Base-by-base conservation (phyloP, 2,797 vertebrate species). In the Urophycis tenuis region DNA sequence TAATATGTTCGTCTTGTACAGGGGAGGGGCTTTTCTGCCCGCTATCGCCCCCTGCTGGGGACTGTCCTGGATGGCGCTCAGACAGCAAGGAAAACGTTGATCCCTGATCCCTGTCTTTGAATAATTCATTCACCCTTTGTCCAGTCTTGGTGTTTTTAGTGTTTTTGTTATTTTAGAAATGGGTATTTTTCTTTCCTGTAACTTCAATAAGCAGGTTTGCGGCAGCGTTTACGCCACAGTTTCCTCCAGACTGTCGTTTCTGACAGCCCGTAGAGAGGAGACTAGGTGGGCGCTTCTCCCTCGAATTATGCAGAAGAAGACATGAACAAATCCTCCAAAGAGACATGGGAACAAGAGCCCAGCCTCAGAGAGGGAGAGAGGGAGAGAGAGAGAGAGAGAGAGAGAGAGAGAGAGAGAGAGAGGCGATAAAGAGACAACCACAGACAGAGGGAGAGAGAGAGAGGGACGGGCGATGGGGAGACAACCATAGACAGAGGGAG, bases 241-340 rank as follows among this genome's bases (percentile, higher is more conserved):
- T 76, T 73, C n/a, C 75, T 67, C 76, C 30, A 33, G 81, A 81
- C 79, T 74, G 78, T 82, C 86, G 85, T 88, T 85, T 86, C 72
- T 70, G 81, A 83, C 76, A 84, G 90, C 83, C 60, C 81, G 67
- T 77, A 83, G 71, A 79, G 69, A 79, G 76, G 82, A 75, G 84
- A 74, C n/a, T n/a, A n/a, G 80, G 76, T 74, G n/a, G n/a, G n/a
- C n/a, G 77, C 81, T 87, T 89, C 22, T 88, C 76, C 82, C 72
- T 36, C 79, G 82, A 82, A 84, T 85, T 87, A 91, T 88, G 85
- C 81, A 85, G 85, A 85, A 84, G 72, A 86, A 86, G 22, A 60
- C 87, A 81, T 8, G 33, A 67, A 75, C 79, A 87, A 88, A 91
- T 85, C 79, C 83, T 83, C 79, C 85, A 74, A 84, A 84, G 83